phyloP scores from a whole-genome alignment of 1,140 invertebrate species.

The Chymomyza costata region DNA sequence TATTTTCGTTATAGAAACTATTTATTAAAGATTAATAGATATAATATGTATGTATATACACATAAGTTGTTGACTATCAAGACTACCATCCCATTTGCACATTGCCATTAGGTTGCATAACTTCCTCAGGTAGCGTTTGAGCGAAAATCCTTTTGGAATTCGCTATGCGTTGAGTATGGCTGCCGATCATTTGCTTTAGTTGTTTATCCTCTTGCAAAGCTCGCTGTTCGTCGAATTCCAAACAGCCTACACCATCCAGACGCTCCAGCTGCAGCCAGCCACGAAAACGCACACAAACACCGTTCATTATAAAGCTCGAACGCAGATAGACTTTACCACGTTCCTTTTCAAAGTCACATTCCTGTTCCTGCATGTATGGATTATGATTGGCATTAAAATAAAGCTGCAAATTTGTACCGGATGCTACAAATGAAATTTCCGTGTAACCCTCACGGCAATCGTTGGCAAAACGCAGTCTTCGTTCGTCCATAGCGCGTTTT shows the following conservation, averaged over 20 bases:
- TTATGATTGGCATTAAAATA: slow-evolving; percentile 84
- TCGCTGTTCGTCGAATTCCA: slow-evolving; percentile 94
- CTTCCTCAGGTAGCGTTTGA: slow-evolving; percentile 44
- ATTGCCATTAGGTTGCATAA: slow-evolving; percentile 25
- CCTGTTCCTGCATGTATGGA: slow-evolving; percentile 83
- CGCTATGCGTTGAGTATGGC: slow-evolving; percentile 81
- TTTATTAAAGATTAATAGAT: no score
- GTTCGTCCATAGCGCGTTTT: slow-evolving; percentile 92
- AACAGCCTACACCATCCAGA: slow-evolving; percentile 93
- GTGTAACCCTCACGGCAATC: slow-evolving; percentile 95
- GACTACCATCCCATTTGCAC: slow-evolving; percentile 45
- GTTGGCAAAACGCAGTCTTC: slow-evolving; percentile 92
- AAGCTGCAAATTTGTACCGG: slow-evolving; percentile 94
- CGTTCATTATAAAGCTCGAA: slow-evolving; percentile 97
- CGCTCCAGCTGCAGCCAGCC: slow-evolving; percentile 95
- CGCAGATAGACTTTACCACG: slow-evolving; percentile 96
- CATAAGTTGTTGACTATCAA: background rate
- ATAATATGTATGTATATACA: no score
- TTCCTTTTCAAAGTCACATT: slow-evolving; percentile 97
- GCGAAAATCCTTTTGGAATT: slow-evolving; percentile 48
- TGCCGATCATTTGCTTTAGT: slow-evolving; percentile 90
- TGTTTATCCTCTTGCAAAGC: slow-evolving; percentile 88
- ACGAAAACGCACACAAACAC: slow-evolving; percentile 96
- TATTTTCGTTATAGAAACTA: background rate
- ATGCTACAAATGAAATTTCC: slow-evolving; percentile 93